A percentile compares a stretch with the other conserved stretches of the same genome.
Evolutionary conservation across 2,113 vertebrate species (phyloP).

Genomic region (Elephantulus edwardii): DNA sequence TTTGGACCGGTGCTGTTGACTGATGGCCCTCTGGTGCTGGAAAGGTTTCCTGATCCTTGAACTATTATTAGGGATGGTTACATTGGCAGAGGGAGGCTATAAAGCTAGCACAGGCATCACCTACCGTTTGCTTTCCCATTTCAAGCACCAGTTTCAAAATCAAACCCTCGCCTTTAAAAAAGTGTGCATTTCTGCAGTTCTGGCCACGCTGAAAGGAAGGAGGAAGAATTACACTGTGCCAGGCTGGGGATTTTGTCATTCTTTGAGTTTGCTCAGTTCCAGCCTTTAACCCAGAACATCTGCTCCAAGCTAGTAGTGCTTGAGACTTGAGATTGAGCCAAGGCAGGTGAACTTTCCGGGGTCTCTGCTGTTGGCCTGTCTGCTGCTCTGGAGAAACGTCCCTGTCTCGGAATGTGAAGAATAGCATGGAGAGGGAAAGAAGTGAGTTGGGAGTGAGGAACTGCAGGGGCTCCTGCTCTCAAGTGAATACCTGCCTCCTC

Average conservation of each 20-base stretch:
- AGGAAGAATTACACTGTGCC: not conserved
- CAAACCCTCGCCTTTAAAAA: slow-evolving; percentile 26
- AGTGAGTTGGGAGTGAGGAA: not conserved
- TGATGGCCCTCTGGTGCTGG: slow-evolving; percentile 22
- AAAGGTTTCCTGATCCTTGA: slow-evolving; percentile 36
- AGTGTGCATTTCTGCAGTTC: not conserved
- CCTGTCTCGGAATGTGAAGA: not conserved
- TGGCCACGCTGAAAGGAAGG: not conserved
- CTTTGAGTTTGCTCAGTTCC: not conserved
- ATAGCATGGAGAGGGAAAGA: not conserved
- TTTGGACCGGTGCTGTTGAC: slow-evolving; percentile 9
- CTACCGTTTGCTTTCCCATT: slow-evolving; percentile 63
- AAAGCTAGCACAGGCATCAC: not conserved
- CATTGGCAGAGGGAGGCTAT: slow-evolving; percentile 32
- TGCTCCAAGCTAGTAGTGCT: slow-evolving; percentile 41
- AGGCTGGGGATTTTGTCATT: slow-evolving; percentile 6
- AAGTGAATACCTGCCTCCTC: not conserved
- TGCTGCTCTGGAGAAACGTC: not conserved
- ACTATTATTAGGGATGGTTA: slow-evolving; percentile 64
- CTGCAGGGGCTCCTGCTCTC: not conserved
- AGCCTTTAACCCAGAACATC: slow-evolving; percentile 15
- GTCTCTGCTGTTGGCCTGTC: not conserved
- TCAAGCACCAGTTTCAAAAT: slow-evolving; percentile 54
- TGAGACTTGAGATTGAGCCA: slow-evolving; percentile 41
- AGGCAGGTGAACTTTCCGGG: slow-evolving; percentile 6